Evolutionary conservation across 2,797 vertebrate genomes (phyloP), one percentile per base, ranked within the genome.

Genomic region (Microctenopoma stevenorrisi): DNA sequence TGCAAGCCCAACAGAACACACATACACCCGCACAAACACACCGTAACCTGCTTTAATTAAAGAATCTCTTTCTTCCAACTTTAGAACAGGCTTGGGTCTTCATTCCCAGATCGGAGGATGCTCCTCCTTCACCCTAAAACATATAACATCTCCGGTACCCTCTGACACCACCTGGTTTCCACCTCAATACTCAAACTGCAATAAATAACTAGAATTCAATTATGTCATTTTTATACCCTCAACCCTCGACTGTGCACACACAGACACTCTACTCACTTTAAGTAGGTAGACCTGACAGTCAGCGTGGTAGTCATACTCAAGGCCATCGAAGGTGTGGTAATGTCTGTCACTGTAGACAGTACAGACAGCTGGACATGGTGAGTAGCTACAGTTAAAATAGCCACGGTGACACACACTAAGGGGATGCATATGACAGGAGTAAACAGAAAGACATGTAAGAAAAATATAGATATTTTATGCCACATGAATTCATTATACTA

Each of bases 271-370:
- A 85, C 90, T 90, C 56, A 98, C 98, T 95, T 99, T 99, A 53
- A 99, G 88, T 79, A 99, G 88, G 78, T 96, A 98, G 58, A 95
- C 95, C 84, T 99, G 97, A 84, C 98, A 99, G 92, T 99, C 97
- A 53, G 97, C 97, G 86, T 96, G 86, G 77, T 97, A 99, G 83
- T 99, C 98, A 72, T 98, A 99, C 72, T 99, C 98, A 42, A 99
- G 70, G 4, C 97, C 98, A 10, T 99, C 98, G 59, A 99, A 99
- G 48, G 97, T 97, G 76, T 98, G 95, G 86, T 98, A 98, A 85
- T 99, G 98, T 12, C 97, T 91, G 84, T 99, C 97, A 10, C 97
- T 98, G 83, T 99, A 99, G 53, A 97, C 56, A 0, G 97, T 97
- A 73, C 98, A 99, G 16, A 98, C 95, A 12, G 97, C 96, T 16